Evolutionary conservation across 1,140 invertebrate species (phyloP).

Genomic region (Caenorhabditis brenneri): DNA sequence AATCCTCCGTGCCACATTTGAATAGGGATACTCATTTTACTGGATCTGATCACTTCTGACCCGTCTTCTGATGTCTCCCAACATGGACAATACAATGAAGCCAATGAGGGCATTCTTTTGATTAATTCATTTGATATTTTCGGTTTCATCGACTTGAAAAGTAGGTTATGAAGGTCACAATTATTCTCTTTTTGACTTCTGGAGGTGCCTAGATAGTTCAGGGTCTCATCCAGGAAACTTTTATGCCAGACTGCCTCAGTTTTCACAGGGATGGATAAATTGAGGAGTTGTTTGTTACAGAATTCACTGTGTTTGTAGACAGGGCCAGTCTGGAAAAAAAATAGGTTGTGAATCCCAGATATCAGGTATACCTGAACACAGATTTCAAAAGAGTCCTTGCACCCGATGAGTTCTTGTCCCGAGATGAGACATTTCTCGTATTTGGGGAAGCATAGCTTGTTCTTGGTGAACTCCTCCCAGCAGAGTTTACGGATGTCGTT

Average conservation of each 20-base stretch:
- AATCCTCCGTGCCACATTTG: slow-evolving; percentile 14
- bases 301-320: background rate
- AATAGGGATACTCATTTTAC: background rate
- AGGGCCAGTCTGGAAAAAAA: background rate
- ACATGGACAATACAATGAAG: background rate
- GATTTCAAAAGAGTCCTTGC: background rate
- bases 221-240: background rate
- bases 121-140: background rate
- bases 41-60: background rate
- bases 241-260: background rate
- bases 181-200: background rate
- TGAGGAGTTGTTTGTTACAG: background rate
- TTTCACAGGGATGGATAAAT: background rate
- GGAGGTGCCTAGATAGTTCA: background rate
- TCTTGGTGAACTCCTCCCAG: background rate
- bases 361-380: background rate
- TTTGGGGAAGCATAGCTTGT: background rate
- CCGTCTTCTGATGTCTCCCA: background rate
- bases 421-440: background rate
- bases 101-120: background rate
- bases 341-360: no score
- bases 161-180: background rate
- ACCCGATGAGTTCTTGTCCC: background rate
- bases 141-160: background rate
- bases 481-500: background rate